phyloP scores from a whole-genome alignment of 2,888 invertebrate genomes.

The Laothoe populi region DNA sequence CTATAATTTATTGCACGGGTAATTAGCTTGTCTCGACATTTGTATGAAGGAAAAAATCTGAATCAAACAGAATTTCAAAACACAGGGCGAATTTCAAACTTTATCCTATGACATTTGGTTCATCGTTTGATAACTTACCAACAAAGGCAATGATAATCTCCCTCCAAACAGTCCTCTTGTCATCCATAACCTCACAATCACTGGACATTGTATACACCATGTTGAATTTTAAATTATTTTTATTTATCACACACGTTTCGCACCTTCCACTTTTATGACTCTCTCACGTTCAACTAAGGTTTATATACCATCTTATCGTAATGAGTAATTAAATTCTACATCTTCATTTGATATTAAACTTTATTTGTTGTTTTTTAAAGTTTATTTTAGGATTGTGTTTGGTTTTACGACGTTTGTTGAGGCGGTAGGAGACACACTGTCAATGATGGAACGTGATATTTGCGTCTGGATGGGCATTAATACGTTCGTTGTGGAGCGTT shows the following conservation, averaged over 20 bases:
- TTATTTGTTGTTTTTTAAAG: not conserved
- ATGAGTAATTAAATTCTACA: slow-evolving; percentile 7
- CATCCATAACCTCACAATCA: slow-evolving; percentile 34
- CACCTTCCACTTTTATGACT: not conserved
- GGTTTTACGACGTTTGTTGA: slow-evolving; percentile 9
- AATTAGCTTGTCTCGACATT: too few relatives aligned
- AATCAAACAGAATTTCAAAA: not conserved
- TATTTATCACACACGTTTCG: slow-evolving; percentile 5
- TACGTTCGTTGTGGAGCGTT: slow-evolving; percentile 1
- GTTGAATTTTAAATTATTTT: slow-evolving; percentile 15
- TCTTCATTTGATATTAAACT: not conserved
- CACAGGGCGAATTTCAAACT: not conserved
- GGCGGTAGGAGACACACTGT: not conserved
- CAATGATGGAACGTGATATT: slow-evolving; percentile 5
- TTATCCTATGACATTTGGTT: too few relatives aligned
- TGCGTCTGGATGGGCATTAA: not conserved
- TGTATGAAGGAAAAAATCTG: too few relatives aligned
- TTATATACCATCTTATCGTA: slow-evolving; percentile 25
- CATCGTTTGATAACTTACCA: slow-evolving; percentile 46
- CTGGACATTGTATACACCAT: slow-evolving; percentile 57
- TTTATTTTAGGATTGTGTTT: not conserved
- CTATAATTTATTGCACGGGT: too few relatives aligned
- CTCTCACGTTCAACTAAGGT: slow-evolving; percentile 10
- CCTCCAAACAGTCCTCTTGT: slow-evolving; percentile 48
- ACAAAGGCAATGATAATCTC: slow-evolving; percentile 52